Percentiles rank a stretch among this genome's conserved stretches.
These are phyloP conservation scores for Irena cyanogastra DNA, from an alignment of 2,113 vertebrate species.

Conservation along the genomic window DNA sequence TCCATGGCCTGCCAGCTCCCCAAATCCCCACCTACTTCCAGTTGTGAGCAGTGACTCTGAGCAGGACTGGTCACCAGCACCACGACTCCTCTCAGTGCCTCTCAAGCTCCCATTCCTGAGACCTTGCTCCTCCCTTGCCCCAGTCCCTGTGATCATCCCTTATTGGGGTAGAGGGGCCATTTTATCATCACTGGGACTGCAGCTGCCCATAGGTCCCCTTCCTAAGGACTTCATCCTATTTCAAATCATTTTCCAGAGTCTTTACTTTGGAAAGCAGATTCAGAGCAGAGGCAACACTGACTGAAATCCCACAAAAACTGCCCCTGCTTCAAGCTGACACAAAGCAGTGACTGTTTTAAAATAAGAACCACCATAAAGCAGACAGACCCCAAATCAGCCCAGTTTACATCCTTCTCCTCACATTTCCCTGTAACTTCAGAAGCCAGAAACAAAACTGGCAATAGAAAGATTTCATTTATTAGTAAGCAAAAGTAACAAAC, in stretches of 20 bases:
- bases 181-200: background rate
- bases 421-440: background rate
- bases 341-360: background rate
- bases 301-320: background rate
- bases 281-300: background rate
- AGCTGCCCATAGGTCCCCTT: background rate
- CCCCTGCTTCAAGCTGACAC: background rate
- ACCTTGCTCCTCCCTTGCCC: background rate
- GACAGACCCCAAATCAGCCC: background rate
- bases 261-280: background rate
- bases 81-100: fast-evolving
- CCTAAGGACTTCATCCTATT: background rate
- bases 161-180: background rate
- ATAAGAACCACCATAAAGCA: background rate
- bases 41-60: fast-evolving
- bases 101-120: fast-evolving
- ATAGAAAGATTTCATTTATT: background rate
- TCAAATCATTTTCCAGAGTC: background rate
- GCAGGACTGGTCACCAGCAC: background rate
- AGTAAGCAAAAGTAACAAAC: slow-evolving; percentile 23
- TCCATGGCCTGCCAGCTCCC: background rate
- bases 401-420: background rate
- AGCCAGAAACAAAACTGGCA: background rate
- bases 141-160: fast-evolving
- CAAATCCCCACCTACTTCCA: background rate